Evolutionary conservation across 2,113 vertebrate species (phyloP).

Genomic region (Astatotilapia flaviijosephi): DNA sequence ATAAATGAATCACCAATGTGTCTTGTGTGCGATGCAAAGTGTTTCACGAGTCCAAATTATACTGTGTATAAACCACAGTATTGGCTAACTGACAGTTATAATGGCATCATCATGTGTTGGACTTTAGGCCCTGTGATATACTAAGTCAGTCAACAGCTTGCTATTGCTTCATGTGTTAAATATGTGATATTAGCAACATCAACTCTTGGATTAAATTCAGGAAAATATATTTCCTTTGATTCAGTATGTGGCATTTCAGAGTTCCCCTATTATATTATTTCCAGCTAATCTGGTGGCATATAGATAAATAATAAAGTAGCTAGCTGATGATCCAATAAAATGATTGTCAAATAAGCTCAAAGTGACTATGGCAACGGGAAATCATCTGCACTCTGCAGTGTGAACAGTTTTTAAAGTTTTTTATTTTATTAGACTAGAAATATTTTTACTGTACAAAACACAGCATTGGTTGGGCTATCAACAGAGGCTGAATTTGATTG

Average conservation of each 20-base stretch:
- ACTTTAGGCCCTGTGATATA: background rate
- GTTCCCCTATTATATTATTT: background rate
- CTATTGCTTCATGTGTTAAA: background rate
- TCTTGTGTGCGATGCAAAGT: background rate
- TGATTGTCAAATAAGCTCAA: background rate
- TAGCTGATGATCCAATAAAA: background rate
- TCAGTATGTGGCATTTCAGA: background rate
- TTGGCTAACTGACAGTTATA: background rate
- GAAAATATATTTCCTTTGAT: background rate
- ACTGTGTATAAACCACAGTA: background rate
- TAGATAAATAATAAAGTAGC: background rate
- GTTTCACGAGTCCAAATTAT: background rate
- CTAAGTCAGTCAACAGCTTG: background rate
- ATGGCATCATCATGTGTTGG: background rate
- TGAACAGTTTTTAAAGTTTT: background rate
- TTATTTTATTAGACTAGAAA: background rate
- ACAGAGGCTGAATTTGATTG: background rate
- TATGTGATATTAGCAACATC: background rate
- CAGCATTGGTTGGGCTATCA: background rate
- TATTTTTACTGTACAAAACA: background rate
- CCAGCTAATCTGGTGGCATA: background rate
- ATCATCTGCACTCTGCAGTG: background rate
- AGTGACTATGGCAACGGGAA: background rate
- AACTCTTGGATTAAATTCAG: background rate
- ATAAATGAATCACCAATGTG: background rate